phyloP scores from a whole-genome alignment of 2,888 invertebrate species.

The Platerodrilus igneus region DNA sequence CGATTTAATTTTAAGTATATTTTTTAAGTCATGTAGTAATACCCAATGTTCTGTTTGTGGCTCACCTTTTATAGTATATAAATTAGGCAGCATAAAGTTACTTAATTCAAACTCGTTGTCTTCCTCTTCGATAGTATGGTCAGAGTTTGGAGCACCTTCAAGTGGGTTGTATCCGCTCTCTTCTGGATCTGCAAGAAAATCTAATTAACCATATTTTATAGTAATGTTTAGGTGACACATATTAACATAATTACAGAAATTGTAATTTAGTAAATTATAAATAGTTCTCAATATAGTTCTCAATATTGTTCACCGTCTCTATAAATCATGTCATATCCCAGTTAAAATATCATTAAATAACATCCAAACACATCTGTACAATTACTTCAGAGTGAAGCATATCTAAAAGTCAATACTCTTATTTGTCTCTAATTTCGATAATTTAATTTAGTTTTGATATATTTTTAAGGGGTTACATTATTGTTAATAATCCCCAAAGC shows the following conservation, averaged over 20 bases:
- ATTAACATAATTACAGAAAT: not conserved
- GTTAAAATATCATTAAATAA: no score
- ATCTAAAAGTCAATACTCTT: no score
- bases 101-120: conserved; percentile 78
- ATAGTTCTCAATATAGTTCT: no score
- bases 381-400: no score
- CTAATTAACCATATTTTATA: not conserved
- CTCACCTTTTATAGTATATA: conserved; percentile 67
- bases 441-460: no score
- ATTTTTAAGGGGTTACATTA: no score
- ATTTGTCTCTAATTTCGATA: no score
- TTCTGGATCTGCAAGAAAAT: conserved; percentile 10
- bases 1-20: conserved; percentile 73
- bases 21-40: conserved; percentile 72
- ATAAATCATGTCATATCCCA: no score
- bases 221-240: not conserved
- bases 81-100: conserved; percentile 72
- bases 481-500: no score
- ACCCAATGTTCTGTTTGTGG: conserved; percentile 71
- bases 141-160: conserved; percentile 51
- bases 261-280: no score
- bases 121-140: conserved; percentile 51
- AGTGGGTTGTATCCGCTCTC: conserved; percentile 57
- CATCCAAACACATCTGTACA: no score
- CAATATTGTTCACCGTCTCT: no score